phyloP scores from a whole-genome alignment of 2,888 invertebrate genomes.

The Tanypteryx hageni region DNA sequence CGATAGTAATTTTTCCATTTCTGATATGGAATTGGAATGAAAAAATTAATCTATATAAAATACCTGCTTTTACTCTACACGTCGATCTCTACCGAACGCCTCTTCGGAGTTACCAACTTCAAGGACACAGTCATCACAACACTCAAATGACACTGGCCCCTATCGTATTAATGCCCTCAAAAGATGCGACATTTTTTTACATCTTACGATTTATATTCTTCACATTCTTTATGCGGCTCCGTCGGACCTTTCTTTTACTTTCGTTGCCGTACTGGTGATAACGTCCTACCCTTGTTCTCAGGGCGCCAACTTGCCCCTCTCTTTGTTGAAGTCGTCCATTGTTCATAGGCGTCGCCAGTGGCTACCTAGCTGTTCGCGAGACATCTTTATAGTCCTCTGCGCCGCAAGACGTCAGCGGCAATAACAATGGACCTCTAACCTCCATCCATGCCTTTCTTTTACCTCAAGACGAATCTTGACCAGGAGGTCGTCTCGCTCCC shows the following conservation, averaged over 20 bases:
- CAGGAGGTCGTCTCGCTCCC: not conserved
- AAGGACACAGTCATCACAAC: no score
- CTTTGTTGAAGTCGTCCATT: not conserved
- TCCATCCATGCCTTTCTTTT: not conserved
- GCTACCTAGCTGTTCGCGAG: not conserved
- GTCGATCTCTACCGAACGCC: no score
- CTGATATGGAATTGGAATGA: no score
- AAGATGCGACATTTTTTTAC: not conserved
- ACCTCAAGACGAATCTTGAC: not conserved
- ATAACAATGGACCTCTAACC: slow-evolving; percentile 5
- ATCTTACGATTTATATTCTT: not conserved
- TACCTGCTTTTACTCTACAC: no score
- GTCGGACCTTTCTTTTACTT: not conserved
- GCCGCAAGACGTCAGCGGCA: slow-evolving; percentile 1
- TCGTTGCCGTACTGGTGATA: not conserved
- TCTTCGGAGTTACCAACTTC: no score
- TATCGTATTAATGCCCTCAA: not conserved
- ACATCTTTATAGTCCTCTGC: slow-evolving; percentile 9
- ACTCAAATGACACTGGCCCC: no score
- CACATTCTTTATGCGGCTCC: not conserved
- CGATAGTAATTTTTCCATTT: no score
- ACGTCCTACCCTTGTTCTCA: not conserved
- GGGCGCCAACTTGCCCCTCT: not conserved
- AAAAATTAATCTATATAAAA: no score
- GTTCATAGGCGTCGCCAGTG: slow-evolving; percentile 11